These are phyloP conservation scores for Dendrocopos noguchii DNA, from an alignment of 2,113 vertebrate genomes.

Conservation along the genomic window DNA sequence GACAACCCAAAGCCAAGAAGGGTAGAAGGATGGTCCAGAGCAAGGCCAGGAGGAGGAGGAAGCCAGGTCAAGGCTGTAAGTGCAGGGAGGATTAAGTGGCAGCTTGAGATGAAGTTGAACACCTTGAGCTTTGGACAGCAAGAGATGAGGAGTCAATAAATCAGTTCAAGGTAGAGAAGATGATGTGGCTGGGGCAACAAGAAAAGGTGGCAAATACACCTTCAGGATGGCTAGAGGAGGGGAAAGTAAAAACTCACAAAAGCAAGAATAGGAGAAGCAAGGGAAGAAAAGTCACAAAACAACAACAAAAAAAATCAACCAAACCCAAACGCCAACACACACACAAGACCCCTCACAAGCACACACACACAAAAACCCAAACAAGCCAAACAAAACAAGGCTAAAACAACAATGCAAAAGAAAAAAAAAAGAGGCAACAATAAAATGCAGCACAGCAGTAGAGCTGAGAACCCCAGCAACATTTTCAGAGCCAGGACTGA, in stretches of 20 bases:
- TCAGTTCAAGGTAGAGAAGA: neutral
- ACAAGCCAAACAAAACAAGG: too few relatives aligned
- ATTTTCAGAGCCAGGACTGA: neutral
- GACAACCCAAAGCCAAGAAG: neutral
- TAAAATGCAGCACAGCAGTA: neutral
- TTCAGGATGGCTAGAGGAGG: neutral
- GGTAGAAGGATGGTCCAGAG: neutral
- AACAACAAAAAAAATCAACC: too few relatives aligned
- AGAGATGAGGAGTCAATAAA: neutral
- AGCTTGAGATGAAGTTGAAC: slow-evolving; percentile 9
- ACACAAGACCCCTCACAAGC: too few relatives aligned
- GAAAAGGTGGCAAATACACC: neutral
- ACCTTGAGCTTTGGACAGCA: neutral
- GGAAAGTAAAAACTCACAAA: neutral
- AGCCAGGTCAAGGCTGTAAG: neutral
- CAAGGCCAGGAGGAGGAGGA: neutral
- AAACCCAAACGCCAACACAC: too few relatives aligned
- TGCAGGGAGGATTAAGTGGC: neutral
- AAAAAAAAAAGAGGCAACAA: too few relatives aligned
- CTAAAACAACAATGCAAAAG: too few relatives aligned
- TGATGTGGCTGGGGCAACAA: neutral
- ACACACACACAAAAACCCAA: neutral
- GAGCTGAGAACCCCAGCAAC: neutral
- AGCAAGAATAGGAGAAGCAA: neutral
- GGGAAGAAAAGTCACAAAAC: neutral